Base-by-base conservation (phyloP, 1,140 invertebrate genomes). In the Ceratina australensis region DNA sequence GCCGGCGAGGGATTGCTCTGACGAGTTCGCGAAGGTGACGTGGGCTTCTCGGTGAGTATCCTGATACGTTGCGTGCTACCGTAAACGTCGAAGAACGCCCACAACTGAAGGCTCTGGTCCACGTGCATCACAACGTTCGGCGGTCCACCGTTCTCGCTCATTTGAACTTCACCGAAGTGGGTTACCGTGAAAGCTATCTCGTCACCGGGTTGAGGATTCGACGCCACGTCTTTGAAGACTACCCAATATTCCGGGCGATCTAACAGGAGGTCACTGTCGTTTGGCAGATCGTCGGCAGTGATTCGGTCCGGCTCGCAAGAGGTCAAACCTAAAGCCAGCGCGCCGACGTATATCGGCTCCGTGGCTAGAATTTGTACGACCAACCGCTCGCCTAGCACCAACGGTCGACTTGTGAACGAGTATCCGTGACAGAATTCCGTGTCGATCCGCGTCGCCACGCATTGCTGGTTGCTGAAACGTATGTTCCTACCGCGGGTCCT, bases 161-260 rank as follows among this genome's bases (percentile, higher is more conserved):
- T 97, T 87, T 95, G 94, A 1, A 99, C 97, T 93, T 98, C 97
- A 12, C 98, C 97, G 80, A 94, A 95, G 73, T 94, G 92, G 0
- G 96, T 96, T 15, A 99, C 93, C 77, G 95, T 96, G 87, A 99
- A 97, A n/a, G 95, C 95, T 7, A 99, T 94, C 90, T 98, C 97
- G 90, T 99, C 98, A 0, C 97, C 97, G 28, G 95, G 94, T 78
- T 96, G 94, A 0, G 98, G 95, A 52, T 94, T 95, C 42, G 95
- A 95, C 0, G 97, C 97, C 2, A 99, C 97, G 89, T 99, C 97
- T 85, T 98, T 97, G 82, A 96, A 96, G 0, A 99, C 97, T 1
- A 99, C 97, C 98, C 98, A 99, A 90, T 99, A 99, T 87, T 99
- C 98, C 0, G 96, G 96, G n/a, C 98, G 93, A 90, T 99, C 98